Evolutionary conservation across 2,888 invertebrate species (phyloP).

Genomic region (Eilema griseolum): DNA sequence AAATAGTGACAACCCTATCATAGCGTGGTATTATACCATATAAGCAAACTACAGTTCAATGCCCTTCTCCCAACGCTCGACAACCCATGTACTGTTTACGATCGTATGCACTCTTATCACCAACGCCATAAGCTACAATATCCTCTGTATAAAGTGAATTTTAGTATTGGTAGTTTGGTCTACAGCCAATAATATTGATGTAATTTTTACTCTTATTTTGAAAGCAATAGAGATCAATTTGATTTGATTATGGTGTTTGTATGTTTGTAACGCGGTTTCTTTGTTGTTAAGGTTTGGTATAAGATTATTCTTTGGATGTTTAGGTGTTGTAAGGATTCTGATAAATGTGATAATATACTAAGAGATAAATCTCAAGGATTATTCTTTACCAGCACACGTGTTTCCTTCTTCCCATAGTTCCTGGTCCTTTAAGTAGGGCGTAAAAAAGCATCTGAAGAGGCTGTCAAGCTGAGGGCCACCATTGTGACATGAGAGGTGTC

Average conservation of each 20-base stretch:
- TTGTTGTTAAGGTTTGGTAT: conserved; percentile 32
- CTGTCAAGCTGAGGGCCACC: too few relatives aligned
- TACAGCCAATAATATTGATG: conserved; percentile 12
- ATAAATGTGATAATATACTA: conserved; percentile 15
- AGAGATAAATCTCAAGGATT: not conserved
- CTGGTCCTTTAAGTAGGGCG: too few relatives aligned
- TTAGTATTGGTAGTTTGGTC: not conserved
- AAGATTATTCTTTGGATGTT: conserved; percentile 30
- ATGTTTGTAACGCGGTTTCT: conserved; percentile 27
- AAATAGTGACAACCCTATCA: conserved; percentile 38
- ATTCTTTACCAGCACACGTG: too few relatives aligned
- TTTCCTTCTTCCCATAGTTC: too few relatives aligned
- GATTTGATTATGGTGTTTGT: conserved; percentile 16
- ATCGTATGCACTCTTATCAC: conserved; percentile 11
- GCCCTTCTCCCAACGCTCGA: conserved; percentile 49
- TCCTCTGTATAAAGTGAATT: conserved; percentile 2
- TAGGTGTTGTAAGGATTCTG: conserved; percentile 23
- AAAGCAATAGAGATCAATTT: conserved; percentile 28
- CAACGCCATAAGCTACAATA: conserved; percentile 3
- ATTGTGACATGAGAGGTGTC: too few relatives aligned
- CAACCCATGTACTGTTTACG: conserved; percentile 18
- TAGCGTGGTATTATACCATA: conserved; percentile 53
- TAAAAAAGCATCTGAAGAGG: too few relatives aligned
- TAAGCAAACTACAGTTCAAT: conserved; percentile 52
- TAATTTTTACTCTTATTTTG: conserved; percentile 12